Evolutionary conservation across 2,888 invertebrate genomes (phyloP), one percentile per base, ranked within the genome.

Genomic region (Eupithecia dodoneata): DNA sequence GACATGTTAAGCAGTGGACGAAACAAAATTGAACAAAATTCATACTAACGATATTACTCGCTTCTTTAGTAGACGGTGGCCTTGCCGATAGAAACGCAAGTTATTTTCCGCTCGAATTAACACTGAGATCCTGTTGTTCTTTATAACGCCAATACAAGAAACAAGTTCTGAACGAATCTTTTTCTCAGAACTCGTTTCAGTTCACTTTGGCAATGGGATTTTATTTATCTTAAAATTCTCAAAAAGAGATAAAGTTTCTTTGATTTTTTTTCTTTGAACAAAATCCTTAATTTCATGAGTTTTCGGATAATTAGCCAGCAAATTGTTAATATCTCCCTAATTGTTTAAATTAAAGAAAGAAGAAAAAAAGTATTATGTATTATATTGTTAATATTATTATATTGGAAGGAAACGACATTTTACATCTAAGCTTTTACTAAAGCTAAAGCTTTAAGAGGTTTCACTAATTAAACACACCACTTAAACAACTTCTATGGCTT

Each of bases 71-170:
- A 49, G 65, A 67, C 7, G 59, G 12, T 15, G 7, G 41, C 73
- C 76, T 47, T 65, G 0, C 5, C 67, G 70, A 63, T 76, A 65
- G 47, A 74, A n/a, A 66, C 71, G 52, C 44, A 41, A 47, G 73
- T 85, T 83, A 89, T 91, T 91, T 90, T 87, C 86, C 85, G 84
- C 82, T 71, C 77, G 87, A 89, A 88, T 88, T 87, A 86, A 85
- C 85, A 85, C 81, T 80, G 76, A 81, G 77, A 81, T 81, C 80
- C 47, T 80, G 77, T 79, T 82, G 81, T 81, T 82, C 76, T 81
- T 79, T 80, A 80, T 71, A 76, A 73, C 78, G 72, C 75, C 78
- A 77, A 79, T 80, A 78, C 80, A 77, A 75, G 76, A 73, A 76
- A 79, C 76, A 70, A 77, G 74, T 67, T 75, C 70, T 67, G 71